Evolutionary conservation across 2,797 vertebrate species (phyloP).

Genomic region (Erethizon dorsatum): DNA sequence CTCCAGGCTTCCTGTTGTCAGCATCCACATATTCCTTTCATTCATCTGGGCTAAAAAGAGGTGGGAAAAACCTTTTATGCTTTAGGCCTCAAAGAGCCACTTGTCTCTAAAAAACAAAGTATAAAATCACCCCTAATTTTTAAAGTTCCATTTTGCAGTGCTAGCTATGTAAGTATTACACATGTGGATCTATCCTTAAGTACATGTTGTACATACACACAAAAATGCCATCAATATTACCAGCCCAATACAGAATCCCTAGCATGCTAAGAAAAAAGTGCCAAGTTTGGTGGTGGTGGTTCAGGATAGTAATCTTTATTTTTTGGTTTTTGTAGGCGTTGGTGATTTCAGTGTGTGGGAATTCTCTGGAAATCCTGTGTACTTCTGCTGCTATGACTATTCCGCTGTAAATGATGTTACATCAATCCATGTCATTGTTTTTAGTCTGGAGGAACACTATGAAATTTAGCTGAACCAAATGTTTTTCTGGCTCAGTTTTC

Average conservation of each 20-base stretch:
- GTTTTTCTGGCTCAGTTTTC: conserved; percentile 98
- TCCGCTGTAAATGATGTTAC: conserved; percentile 94
- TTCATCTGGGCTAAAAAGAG: not conserved
- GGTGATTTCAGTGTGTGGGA: conserved; percentile 99
- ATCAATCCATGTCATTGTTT: conserved; percentile 95
- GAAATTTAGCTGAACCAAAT: conserved; percentile 98
- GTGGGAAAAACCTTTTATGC: not conserved
- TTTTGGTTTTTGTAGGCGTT: conserved; percentile 91
- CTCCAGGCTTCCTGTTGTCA: not conserved
- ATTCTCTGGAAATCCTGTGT: conserved; percentile 98
- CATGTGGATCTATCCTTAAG: not conserved
- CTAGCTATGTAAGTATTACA: not conserved
- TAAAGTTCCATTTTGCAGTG: not conserved
- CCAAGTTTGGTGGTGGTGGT: not conserved
- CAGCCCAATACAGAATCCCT: not conserved
- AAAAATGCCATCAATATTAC: accelerated
- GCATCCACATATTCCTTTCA: not conserved
- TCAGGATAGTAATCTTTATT: accelerated
- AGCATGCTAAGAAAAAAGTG: not conserved
- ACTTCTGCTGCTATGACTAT: conserved; percentile 90
- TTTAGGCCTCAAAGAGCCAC: not conserved
- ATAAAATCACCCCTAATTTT: not conserved
- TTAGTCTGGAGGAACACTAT: conserved; percentile 97
- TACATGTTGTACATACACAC: not conserved
- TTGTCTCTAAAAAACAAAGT: not conserved